phyloP scores from a whole-genome alignment of 53 echinoderm and acorn worm genomes.

The Holothuria scabra region DNA sequence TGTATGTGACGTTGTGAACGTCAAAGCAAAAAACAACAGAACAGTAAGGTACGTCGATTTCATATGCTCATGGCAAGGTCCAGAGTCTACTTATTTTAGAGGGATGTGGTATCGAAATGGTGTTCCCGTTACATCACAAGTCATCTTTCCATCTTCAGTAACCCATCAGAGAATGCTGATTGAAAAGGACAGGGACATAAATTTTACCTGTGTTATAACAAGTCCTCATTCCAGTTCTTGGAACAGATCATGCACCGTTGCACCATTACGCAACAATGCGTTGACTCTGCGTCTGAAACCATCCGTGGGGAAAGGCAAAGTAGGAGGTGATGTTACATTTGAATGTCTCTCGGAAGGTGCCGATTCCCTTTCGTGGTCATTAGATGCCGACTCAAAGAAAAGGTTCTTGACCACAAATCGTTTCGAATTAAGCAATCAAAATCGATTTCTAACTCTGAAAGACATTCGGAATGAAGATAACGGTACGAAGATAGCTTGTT shows the following conservation, averaged over 20 bases:
- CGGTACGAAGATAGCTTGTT: slow-evolving; percentile 8
- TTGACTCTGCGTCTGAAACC: not conserved
- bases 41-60: not conserved
- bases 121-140: not conserved
- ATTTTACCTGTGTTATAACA: slow-evolving; percentile 6
- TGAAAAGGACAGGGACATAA: not conserved
- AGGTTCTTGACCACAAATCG: slow-evolving; percentile 6
- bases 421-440: not conserved
- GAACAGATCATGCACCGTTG: slow-evolving; percentile 13
- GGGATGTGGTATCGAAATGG: slow-evolving; percentile 29
- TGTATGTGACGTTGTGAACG: not conserved
- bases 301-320: not conserved
- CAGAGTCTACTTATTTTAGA: not conserved
- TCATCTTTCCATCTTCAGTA: not conserved
- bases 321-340: not conserved
- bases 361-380: not conserved
- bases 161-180: not conserved
- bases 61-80: slow-evolving; percentile 3
- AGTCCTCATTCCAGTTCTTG: slow-evolving; percentile 23
- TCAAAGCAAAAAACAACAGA: no score
- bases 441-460: not conserved
- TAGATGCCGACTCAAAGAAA: not conserved
- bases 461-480: not conserved
- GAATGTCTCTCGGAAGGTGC: not conserved
- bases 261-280: not conserved